These are phyloP conservation scores for Cephus runcator DNA, from an alignment of 2,888 invertebrate species.

Conservation along the genomic window DNA sequence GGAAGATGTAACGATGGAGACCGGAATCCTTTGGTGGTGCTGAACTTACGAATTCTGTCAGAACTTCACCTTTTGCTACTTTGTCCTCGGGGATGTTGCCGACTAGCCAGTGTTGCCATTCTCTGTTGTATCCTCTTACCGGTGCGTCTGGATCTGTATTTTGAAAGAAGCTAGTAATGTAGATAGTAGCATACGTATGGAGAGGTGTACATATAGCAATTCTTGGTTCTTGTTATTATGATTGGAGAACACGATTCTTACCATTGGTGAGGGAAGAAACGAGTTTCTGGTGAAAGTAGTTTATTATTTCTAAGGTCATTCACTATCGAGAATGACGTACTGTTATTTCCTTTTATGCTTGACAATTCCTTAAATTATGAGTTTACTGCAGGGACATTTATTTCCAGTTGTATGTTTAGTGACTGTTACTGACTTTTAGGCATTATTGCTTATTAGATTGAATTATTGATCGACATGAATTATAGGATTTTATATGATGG, in stretches of 20 bases:
- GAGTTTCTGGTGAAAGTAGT: background rate
- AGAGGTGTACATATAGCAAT: background rate
- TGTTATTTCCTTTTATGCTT: background rate
- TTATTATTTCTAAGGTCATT: background rate
- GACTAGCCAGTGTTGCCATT: conserved; percentile 62
- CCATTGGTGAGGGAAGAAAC: background rate
- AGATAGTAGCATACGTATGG: background rate
- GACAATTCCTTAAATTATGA: background rate
- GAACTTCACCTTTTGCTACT: conserved; percentile 57
- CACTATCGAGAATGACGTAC: background rate
- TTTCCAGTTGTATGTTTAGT: background rate
- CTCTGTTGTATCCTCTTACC: conserved; percentile 55
- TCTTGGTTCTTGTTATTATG: background rate
- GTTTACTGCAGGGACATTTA: background rate
- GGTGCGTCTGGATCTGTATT: conserved; percentile 58
- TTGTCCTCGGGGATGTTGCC: conserved; percentile 63
- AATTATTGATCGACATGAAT: too few relatives aligned
- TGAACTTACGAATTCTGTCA: conserved; percentile 61
- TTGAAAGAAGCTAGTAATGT: background rate
- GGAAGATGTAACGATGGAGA: conserved; percentile 59
- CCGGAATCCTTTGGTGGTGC: conserved; percentile 56
- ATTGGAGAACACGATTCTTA: background rate
- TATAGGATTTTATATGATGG: background rate
- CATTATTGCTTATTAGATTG: too few relatives aligned
- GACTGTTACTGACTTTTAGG: background rate